phyloP scores from a whole-genome alignment of 37 sponge, comb jelly and placozoan species.

The Cladorhizidae sp. region DNA sequence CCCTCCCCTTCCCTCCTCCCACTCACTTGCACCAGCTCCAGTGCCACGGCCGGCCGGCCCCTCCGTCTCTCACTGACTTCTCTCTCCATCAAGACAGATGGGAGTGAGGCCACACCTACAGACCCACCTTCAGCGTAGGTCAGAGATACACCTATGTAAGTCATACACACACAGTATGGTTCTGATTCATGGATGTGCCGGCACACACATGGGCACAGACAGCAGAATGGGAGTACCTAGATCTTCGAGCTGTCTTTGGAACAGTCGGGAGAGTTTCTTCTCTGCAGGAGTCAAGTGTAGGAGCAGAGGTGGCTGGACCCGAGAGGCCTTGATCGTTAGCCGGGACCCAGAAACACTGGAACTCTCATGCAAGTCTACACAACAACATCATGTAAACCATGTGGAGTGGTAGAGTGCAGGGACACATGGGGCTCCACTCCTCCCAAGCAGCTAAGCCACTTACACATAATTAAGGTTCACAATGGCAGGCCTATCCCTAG shows the following conservation, averaged over 20 bases:
- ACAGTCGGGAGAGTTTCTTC: slow-evolving; percentile 23
- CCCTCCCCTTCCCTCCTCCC: no score
- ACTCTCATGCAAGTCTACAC: slow-evolving; percentile 6
- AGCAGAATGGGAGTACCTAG: slow-evolving; percentile 22
- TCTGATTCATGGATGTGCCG: no score
- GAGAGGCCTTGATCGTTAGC: slow-evolving; percentile 15
- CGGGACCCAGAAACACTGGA: not conserved
- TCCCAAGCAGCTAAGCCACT: no score
- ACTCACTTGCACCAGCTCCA: slow-evolving; percentile 20
- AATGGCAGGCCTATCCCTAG: no score
- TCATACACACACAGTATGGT: no score
- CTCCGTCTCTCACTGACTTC: slow-evolving; percentile 38
- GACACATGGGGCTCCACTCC: no score
- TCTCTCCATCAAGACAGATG: slow-evolving; percentile 45
- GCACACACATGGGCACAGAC: no score
- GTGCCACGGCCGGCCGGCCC: slow-evolving; percentile 47
- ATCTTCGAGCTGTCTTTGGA: slow-evolving; percentile 15
- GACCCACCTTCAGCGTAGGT: not conserved
- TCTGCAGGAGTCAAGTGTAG: slow-evolving; percentile 29
- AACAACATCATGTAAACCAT: no score
- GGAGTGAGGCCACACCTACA: slow-evolving; percentile 31
- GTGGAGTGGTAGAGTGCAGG: no score
- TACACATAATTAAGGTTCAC: no score
- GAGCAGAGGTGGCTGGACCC: slow-evolving; percentile 36
- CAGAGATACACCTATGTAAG: slow-evolving; percentile 38